Percentiles rank a stretch among this genome's conserved stretches.
Conservation (phyloP, 2,888 invertebrate species). For the Diaperis boleti region DNA sequence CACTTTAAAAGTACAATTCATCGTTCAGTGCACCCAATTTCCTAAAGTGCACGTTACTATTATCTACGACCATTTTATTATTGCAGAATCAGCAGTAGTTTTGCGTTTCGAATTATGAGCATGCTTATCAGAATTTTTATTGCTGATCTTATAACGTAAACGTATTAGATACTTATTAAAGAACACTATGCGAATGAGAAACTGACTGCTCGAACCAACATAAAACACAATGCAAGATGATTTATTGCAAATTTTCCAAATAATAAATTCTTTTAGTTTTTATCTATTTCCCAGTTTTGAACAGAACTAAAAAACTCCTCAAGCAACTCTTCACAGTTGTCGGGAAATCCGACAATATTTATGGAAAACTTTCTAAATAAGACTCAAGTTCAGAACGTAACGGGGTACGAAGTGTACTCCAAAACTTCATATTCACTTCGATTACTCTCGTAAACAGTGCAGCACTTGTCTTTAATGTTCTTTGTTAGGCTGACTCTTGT, state of each 20-base stretch:
- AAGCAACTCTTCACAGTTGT: conserved; percentile 12
- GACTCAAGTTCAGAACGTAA: conserved; percentile 1
- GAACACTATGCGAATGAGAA: too few relatives aligned
- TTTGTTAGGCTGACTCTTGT: conserved; percentile 5
- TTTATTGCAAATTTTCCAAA: conserved; percentile 26
- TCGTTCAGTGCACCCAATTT: too few relatives aligned
- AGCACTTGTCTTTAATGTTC: conserved; percentile 5
- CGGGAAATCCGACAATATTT: conserved; percentile 24
- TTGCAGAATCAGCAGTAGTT: too few relatives aligned
- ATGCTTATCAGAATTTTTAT: too few relatives aligned
- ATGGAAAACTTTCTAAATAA: conserved; percentile 34
- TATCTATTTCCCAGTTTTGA: conserved; percentile 27
- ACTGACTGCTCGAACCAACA: too few relatives aligned
- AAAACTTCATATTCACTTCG: conserved; percentile 29
- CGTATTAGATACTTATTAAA: too few relatives aligned
- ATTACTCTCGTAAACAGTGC: conserved; percentile 25
- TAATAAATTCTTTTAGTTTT: conserved; percentile 18
- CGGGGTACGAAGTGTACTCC: conserved; percentile 19
- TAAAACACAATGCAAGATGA: conserved; percentile 7
- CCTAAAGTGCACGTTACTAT: too few relatives aligned
- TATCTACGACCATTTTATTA: too few relatives aligned
- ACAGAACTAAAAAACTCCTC: conserved; percentile 10
- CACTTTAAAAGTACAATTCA: too few relatives aligned
- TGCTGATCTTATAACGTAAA: too few relatives aligned
- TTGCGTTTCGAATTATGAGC: too few relatives aligned